Evolutionary conservation across 1,140 invertebrate species (phyloP), one percentile per base, ranked within the genome.

Genomic region (Bombus picipes): DNA sequence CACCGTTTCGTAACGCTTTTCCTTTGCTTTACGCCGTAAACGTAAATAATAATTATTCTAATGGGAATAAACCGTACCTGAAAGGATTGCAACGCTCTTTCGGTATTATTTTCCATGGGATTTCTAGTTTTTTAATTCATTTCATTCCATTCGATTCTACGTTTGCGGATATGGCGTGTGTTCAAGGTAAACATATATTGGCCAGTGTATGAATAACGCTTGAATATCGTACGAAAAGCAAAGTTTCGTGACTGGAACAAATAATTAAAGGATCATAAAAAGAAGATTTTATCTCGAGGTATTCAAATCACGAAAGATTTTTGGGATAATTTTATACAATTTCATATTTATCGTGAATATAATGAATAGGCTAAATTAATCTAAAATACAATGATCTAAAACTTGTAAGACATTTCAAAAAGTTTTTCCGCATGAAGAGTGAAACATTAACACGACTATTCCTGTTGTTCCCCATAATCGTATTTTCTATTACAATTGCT

Each of bases 1-100:
- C 32, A 18, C 28, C 22, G 59, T 25, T 59, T n/a, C 12, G 37
- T 25, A 59, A 72, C 39, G 68, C 32, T 39, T 73, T 53, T 62
- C 32, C 47, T 71, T 80, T 73, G 12, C 53, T 57, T 80, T 77
- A 34, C 8, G 3, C 18, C 25, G 41, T 28, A 28, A 34, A 22
- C 75, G 8, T 85, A 80, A 85, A 85, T 72, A 80, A 72, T 65
- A 72, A 65, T 80, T 85, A 79, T 34, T 72, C 47, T 65, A 72
- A 85, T 71, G 47, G 76, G 43, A 72, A 47, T 34, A 34, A 59
- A 79, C 22, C 34, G 34, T 22, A 12, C 34, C 34, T 22, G n/a
- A 71, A 43, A 28, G 18, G 66, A 37, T 57, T 13, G 32, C 18
- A 5, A 8, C 18, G 3, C 9, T 72, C 37, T 37, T 72, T 25